phyloP scores from a whole-genome alignment of 2,888 invertebrate species.

The Aleiodes alternator region DNA sequence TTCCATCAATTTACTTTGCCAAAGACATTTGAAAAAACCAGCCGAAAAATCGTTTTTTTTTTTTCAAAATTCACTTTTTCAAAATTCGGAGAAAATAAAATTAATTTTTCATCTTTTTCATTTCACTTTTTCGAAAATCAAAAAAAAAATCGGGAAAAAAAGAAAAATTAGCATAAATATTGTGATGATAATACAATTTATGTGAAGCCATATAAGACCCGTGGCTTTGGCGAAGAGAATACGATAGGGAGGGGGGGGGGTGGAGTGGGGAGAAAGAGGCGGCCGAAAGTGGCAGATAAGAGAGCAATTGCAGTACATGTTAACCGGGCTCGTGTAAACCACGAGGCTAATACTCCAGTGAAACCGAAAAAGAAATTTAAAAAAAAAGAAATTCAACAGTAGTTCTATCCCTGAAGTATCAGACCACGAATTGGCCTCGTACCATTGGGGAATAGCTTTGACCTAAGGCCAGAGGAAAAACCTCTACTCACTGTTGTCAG shows the following conservation, averaged over 20 bases:
- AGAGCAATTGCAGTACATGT: conserved; percentile 22
- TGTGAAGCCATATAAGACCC: too few relatives aligned
- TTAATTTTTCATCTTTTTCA: too few relatives aligned
- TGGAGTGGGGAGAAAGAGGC: conserved; percentile 20
- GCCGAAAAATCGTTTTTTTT: too few relatives aligned
- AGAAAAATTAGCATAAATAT: not conserved
- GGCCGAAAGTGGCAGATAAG: conserved; percentile 25
- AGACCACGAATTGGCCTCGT: conserved; percentile 24
- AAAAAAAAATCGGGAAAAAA: not conserved
- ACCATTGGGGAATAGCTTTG: conserved; percentile 6
- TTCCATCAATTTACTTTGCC: too few relatives aligned
- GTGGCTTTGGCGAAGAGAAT: conserved; percentile 17
- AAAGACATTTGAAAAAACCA: too few relatives aligned
- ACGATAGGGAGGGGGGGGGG: conserved; percentile 3
- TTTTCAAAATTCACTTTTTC: too few relatives aligned
- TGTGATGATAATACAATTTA: too few relatives aligned
- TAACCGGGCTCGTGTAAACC: not conserved
- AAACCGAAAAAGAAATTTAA: not conserved
- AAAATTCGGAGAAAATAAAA: too few relatives aligned
- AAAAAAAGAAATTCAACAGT: not conserved
- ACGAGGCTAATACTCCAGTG: not conserved
- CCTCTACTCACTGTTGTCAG: not conserved
- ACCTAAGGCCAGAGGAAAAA: not conserved
- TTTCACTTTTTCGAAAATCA: too few relatives aligned
- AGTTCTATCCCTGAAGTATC: conserved; percentile 23